phyloP scores from a whole-genome alignment of 2,888 invertebrate genomes.

The Drosophila tripunctata region DNA sequence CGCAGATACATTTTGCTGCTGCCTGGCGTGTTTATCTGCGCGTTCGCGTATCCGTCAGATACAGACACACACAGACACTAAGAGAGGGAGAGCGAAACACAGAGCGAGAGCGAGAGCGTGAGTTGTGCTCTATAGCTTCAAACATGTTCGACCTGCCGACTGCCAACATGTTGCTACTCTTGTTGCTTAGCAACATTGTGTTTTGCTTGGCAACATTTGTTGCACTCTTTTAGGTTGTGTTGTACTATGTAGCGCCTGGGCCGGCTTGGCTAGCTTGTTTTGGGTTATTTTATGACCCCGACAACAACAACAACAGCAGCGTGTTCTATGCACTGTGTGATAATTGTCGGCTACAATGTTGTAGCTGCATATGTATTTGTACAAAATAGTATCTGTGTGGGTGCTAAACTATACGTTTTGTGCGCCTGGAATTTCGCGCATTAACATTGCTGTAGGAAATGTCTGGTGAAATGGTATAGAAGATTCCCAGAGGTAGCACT shows the following conservation, averaged over 20 bases:
- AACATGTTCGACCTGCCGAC: constrained; percentile 50
- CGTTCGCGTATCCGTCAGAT: constrained; percentile 58
- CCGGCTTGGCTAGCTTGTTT: too few species aligned
- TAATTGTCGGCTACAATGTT: constrained; percentile 58
- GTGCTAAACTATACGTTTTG: constrained; percentile 55
- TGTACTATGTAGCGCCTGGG: constrained; percentile 14
- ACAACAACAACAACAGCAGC: background rate
- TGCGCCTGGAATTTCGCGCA: constrained; percentile 67
- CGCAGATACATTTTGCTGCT: constrained; percentile 81
- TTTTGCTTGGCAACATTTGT: constrained; percentile 45
- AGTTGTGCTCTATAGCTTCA: constrained; percentile 4
- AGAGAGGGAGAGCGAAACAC: too few species aligned
- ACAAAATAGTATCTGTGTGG: too few species aligned
- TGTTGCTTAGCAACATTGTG: background rate
- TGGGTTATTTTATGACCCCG: constrained; percentile 31
- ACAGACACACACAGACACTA: constrained; percentile 24
- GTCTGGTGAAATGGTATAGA: constrained; percentile 24
- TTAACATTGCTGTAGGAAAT: constrained; percentile 64
- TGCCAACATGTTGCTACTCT: too few species aligned
- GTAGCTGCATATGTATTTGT: background rate
- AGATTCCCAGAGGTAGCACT: constrained; percentile 41
- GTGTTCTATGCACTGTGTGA: constrained; percentile 17
- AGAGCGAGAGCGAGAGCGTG: too few species aligned
- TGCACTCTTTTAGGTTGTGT: background rate
- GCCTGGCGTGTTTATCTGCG: constrained; percentile 59